phyloP scores from a whole-genome alignment of 2,797 vertebrate genomes.

The Poeciliopsis gracilis region DNA sequence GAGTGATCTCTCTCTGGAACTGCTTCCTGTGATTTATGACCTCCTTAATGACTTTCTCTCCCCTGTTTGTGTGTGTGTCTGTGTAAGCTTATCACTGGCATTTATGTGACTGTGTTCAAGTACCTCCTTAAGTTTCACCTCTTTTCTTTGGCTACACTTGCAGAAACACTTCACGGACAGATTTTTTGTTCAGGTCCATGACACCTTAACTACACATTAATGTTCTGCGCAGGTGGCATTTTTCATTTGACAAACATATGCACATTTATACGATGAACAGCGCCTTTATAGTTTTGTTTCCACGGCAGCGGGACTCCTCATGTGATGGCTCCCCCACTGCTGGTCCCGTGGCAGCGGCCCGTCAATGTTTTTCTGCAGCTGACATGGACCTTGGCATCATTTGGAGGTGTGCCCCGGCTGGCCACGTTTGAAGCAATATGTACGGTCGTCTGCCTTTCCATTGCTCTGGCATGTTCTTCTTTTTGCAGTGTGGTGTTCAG shows the following conservation, averaged over 20 bases:
- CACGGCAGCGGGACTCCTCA: not conserved
- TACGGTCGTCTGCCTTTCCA: too few species aligned
- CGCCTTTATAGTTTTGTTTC: not conserved
- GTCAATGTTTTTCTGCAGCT: too few species aligned
- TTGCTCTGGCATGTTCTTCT: too few species aligned
- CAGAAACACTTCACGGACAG: constrained; percentile 53
- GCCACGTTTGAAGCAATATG: too few species aligned
- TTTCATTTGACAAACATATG: constrained; percentile 28
- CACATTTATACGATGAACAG: not conserved
- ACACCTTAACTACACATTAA: constrained; percentile 33
- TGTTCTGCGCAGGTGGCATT: constrained; percentile 27
- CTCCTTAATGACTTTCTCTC: constrained; percentile 73
- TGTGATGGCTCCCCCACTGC: too few species aligned
- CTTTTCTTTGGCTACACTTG: constrained; percentile 58
- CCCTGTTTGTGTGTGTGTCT: constrained; percentile 29
- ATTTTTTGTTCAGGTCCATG: constrained; percentile 36
- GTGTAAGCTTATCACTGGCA: constrained; percentile 51
- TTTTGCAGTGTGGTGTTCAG: too few species aligned
- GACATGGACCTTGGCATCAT: too few species aligned
- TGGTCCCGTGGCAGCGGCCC: too few species aligned
- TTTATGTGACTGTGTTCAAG: constrained; percentile 61
- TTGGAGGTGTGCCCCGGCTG: too few species aligned
- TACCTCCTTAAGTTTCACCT: constrained; percentile 66
- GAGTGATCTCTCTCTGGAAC: constrained; percentile 71
- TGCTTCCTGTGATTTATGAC: constrained; percentile 73